Percentiles rank a stretch among this genome's conserved stretches.
Conservation (phyloP, 2,888 invertebrate genomes). For the Lasius fuliginosus region DNA sequence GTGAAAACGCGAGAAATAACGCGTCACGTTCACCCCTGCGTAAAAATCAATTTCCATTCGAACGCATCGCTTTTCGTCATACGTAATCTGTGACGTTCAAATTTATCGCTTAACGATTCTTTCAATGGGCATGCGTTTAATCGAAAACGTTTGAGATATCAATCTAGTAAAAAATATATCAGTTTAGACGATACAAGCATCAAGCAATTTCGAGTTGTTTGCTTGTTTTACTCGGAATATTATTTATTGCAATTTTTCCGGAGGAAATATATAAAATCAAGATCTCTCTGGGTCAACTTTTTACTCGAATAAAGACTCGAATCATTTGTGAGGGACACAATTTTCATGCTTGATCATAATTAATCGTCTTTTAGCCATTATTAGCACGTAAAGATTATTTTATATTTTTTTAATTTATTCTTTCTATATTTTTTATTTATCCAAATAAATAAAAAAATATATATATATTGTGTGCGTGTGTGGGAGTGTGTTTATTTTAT, state of each 20-base stretch:
- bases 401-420: not conserved
- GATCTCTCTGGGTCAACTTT: not conserved
- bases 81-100: slow-evolving; percentile 31
- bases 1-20: slow-evolving; percentile 50
- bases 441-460: too few relatives aligned
- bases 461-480: not conserved
- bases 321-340: not conserved
- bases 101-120: slow-evolving; percentile 34
- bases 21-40: slow-evolving; percentile 11
- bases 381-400: not conserved
- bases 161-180: slow-evolving; percentile 1
- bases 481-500: too few relatives aligned
- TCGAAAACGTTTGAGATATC: slow-evolving; percentile 21
- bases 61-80: slow-evolving; percentile 19
- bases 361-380: not conserved
- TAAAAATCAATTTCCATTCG: slow-evolving; percentile 48
- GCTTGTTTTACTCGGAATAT: not conserved
- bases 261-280: not conserved
- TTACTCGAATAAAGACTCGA: not conserved
- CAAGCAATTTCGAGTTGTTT: not conserved
- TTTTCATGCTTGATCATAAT: not conserved
- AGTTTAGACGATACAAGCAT: not conserved
- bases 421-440: too few relatives aligned
- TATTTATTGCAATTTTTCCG: not conserved
- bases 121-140: not conserved